Percentiles rank a stretch among this genome's conserved stretches.
Evolutionary conservation across 92 coral and sea anemone genomes (phyloP).

Genomic region (Bergia puertoricense): DNA sequence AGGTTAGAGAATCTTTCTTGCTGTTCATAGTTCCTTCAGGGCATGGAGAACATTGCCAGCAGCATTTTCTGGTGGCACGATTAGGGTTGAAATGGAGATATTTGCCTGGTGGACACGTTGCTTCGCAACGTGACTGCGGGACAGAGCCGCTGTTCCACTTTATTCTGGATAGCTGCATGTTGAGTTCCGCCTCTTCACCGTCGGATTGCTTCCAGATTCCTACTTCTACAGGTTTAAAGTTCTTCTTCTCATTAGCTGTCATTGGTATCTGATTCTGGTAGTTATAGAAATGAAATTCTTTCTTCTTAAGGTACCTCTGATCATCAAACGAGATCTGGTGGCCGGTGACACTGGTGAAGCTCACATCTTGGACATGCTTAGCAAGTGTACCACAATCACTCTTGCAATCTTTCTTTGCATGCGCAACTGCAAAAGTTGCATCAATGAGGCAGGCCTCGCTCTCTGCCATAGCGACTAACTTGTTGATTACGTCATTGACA

Average conservation of each 20-base stretch:
- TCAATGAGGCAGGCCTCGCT: constrained; percentile 83
- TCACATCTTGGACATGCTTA: constrained; percentile 60
- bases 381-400: constrained; percentile 52
- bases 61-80: constrained; percentile 70
- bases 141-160: constrained; percentile 73
- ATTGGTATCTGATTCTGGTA: constrained; percentile 65
- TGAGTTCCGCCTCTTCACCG: constrained; percentile 41
- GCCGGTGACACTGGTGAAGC: constrained; percentile 77
- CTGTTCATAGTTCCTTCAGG: constrained; percentile 64
- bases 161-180: constrained; percentile 46
- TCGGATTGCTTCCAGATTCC: constrained; percentile 71
- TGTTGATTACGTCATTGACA: constrained; percentile 51
- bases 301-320: constrained; percentile 57
- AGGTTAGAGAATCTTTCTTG: constrained; percentile 59
- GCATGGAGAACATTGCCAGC: constrained; percentile 90
- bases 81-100: constrained; percentile 48
- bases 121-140: constrained; percentile 78
- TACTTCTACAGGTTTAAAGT: constrained; percentile 60
- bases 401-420: constrained; percentile 61
- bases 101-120: constrained; percentile 70
- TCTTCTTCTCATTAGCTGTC: constrained; percentile 45
- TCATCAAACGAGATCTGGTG: constrained; percentile 69
- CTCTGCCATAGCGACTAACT: constrained; percentile 62
- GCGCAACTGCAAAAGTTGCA: constrained; percentile 77
- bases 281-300: constrained; percentile 63